These are phyloP conservation scores for Cheilosia scutellata DNA, from an alignment of 2,888 invertebrate species.

Conservation along the genomic window DNA sequence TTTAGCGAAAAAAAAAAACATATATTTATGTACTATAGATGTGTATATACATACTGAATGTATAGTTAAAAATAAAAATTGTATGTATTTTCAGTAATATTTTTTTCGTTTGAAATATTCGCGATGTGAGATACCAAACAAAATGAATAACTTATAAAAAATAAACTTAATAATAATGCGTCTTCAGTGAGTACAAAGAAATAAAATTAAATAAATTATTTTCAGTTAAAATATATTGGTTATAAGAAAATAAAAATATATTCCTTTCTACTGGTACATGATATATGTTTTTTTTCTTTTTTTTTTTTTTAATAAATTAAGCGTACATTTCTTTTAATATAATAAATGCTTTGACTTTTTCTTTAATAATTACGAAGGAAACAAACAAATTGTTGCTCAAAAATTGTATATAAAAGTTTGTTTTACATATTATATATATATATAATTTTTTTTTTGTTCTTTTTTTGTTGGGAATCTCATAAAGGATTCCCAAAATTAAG, in stretches of 20 bases:
- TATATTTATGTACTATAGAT: neutral
- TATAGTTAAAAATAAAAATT: neutral
- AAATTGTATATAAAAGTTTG: slow-evolving; percentile 11
- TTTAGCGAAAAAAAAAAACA: slow-evolving; percentile 1
- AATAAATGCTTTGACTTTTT: slow-evolving; percentile 34
- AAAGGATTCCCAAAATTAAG: slow-evolving; percentile 14
- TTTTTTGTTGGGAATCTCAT: neutral
- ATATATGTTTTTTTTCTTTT: slow-evolving; percentile 12
- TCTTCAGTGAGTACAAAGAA: slow-evolving; percentile 28
- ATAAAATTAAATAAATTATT: slow-evolving; percentile 30
- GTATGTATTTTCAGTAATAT: neutral
- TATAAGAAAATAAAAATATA: slow-evolving; percentile 24
- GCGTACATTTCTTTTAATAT: slow-evolving; percentile 50
- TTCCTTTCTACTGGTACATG: slow-evolving; percentile 25
- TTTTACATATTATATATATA: slow-evolving; percentile 4
- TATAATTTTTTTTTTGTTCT: neutral
- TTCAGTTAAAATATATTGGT: neutral
- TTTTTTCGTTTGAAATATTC: neutral
- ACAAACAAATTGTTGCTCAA: slow-evolving; percentile 18
- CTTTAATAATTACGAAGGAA: slow-evolving; percentile 15
- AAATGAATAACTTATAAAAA: slow-evolving; percentile 4
- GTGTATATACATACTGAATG: neutral
- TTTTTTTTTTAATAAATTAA: slow-evolving; percentile 44
- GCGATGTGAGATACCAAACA: neutral
- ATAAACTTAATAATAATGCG: slow-evolving; percentile 5